Percentiles rank a stretch among this genome's conserved stretches.
Evolutionary conservation across 2,888 invertebrate genomes (phyloP).

Genomic region (Pyrrhia umbra): DNA sequence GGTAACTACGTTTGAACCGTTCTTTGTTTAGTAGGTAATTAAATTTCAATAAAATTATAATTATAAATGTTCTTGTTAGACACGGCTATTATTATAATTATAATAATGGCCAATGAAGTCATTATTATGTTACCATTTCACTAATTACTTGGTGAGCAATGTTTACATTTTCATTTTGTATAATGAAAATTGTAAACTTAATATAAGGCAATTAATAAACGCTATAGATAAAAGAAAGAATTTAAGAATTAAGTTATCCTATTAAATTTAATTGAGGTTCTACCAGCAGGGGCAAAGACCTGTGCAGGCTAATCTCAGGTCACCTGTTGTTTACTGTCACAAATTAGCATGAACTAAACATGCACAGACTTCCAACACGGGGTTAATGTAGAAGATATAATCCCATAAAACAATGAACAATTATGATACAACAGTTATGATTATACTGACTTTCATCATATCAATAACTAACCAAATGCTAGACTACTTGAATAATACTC

Average conservation of each 20-base stretch:
- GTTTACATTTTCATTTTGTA: not conserved
- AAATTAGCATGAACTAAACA: not conserved
- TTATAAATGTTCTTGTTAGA: conserved; percentile 6
- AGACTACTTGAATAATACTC: not conserved
- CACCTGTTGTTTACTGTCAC: not conserved
- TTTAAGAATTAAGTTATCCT: not conserved
- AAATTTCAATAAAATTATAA: not conserved
- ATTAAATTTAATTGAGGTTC: not conserved
- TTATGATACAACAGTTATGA: not conserved
- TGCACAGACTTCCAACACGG: no score
- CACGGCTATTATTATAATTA: not conserved
- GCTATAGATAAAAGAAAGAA: not conserved
- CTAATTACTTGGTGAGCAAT: not conserved
- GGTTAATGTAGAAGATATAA: no score
- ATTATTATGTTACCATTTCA: not conserved
- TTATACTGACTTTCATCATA: not conserved
- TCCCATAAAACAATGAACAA: not conserved
- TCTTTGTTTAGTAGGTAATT: not conserved
- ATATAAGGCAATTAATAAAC: not conserved
- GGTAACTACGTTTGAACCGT: not conserved
- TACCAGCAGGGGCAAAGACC: no score
- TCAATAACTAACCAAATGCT: not conserved
- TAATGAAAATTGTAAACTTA: not conserved
- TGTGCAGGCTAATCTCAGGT: not conserved
- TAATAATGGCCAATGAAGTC: conserved; percentile 5